Evolutionary conservation across 2,888 invertebrate species (phyloP), one percentile per base, ranked within the genome.

Genomic region (Dastarcus helophoroides): DNA sequence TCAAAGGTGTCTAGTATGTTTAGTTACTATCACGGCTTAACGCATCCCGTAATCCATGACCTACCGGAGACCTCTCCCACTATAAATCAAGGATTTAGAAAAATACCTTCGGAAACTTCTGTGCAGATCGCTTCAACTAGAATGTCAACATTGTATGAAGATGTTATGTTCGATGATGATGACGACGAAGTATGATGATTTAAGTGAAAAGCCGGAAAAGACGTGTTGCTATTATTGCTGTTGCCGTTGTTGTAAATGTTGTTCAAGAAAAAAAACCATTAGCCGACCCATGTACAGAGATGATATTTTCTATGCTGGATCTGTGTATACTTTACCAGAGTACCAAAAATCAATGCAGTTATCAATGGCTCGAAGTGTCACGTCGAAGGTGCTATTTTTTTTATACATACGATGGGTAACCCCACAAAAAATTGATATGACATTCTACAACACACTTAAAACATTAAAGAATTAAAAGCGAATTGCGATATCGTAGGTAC

Each of bases 271-370:
- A 6, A 22, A 12, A 3, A 3, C 19, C 3, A 26, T 30, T 6
- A 47, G 45, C 29, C 45, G 58, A 39, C 79, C 79, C 0, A 59
- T 82, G 42, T 76, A 78, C 50, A 63, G 76, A 27, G 73, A 76
- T 40, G 82, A 83, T 48, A 76, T 81, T 29, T 79, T 80, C 56
- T 82, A 75, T 50, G 63, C 65, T n/a, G 55, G 48, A 2, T 55
- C 56, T 4, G 22, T 49, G 8, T 36, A 37, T 15, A 27, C 26
- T 3, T 13, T 46, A 6, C 25, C 33, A 2, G 33, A 33, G 14
- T 33, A 33, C 14, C 29, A 25, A n/a, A n/a, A n/a, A n/a, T n/a
- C n/a, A n/a, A n/a, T n/a, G n/a, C n/a, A n/a, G n/a, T n/a, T n/a
- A n/a, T n/a, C n/a, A n/a, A n/a, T n/a, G n/a, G n/a, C n/a, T n/a